phyloP scores from a whole-genome alignment of 2,888 invertebrate genomes.

The Thysanoteuthis rhombus region DNA sequence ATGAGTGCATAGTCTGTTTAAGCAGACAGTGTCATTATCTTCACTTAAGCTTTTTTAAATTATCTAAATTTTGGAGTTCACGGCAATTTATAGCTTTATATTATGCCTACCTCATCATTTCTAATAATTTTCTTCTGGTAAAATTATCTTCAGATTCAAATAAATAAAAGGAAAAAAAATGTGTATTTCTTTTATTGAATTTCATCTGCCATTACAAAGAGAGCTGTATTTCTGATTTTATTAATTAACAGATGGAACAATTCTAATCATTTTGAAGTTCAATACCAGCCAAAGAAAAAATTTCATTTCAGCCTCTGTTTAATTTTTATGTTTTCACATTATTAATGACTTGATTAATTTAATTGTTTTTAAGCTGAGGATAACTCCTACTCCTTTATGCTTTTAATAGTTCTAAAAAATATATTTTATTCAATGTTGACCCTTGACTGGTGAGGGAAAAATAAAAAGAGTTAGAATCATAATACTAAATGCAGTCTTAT shows the following conservation, averaged over 20 bases:
- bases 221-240: neutral
- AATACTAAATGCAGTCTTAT: neutral
- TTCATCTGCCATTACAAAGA: neutral
- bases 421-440: neutral
- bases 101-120: neutral
- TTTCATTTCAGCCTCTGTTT: too few relatives aligned
- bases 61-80: neutral
- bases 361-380: too few relatives aligned
- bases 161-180: neutral
- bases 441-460: neutral
- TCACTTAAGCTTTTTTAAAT: neutral
- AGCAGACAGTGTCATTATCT: neutral
- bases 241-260: neutral
- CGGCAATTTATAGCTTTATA: neutral
- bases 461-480: neutral
- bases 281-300: neutral
- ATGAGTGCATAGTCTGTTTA: neutral
- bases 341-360: too few relatives aligned
- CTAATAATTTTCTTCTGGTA: neutral
- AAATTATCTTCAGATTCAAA: neutral
- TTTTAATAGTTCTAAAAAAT: neutral
- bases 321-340: too few relatives aligned
- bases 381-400: too few relatives aligned
- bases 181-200: neutral
- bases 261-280: neutral